Evolutionary conservation across 2,113 vertebrate species (phyloP).

Genomic region (Rhinoderma darwinii): DNA sequence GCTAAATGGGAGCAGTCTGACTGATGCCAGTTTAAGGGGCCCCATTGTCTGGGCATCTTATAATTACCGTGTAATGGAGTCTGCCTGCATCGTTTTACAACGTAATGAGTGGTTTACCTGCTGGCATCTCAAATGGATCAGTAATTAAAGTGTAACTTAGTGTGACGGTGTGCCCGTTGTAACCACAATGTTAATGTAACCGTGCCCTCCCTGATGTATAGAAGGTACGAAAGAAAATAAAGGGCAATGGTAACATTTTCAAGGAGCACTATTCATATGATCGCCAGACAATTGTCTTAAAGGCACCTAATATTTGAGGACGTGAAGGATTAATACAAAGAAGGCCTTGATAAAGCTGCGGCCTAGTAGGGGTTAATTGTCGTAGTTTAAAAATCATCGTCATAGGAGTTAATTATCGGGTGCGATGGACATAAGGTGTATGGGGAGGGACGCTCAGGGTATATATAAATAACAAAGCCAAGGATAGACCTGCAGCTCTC

Average conservation of each 20-base stretch:
- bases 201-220: not conserved
- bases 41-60: slow-evolving; percentile 31
- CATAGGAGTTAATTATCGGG: not conserved
- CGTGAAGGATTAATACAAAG: not conserved
- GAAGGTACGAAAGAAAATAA: not conserved
- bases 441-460: not conserved
- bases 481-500: not conserved
- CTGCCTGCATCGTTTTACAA: slow-evolving; percentile 22
- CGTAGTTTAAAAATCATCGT: not conserved
- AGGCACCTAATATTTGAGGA: not conserved
- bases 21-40: slow-evolving; percentile 51
- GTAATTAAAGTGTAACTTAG: slow-evolving; percentile 15
- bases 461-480: not conserved
- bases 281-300: not conserved
- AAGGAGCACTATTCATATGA: not conserved
- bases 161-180: not conserved
- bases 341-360: not conserved
- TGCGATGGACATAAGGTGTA: not conserved
- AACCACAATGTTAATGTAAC: not conserved
- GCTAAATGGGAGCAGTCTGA: slow-evolving; percentile 30
- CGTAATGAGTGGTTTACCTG: slow-evolving; percentile 35
- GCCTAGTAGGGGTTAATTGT: not conserved
- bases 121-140: slow-evolving; percentile 23
- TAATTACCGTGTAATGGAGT: slow-evolving; percentile 41
- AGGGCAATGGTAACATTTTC: not conserved